Evolutionary conservation across 2,797 vertebrate genomes (phyloP), one percentile per base, ranked within the genome.

Genomic region (Pseudotriccus pelzelni): DNA sequence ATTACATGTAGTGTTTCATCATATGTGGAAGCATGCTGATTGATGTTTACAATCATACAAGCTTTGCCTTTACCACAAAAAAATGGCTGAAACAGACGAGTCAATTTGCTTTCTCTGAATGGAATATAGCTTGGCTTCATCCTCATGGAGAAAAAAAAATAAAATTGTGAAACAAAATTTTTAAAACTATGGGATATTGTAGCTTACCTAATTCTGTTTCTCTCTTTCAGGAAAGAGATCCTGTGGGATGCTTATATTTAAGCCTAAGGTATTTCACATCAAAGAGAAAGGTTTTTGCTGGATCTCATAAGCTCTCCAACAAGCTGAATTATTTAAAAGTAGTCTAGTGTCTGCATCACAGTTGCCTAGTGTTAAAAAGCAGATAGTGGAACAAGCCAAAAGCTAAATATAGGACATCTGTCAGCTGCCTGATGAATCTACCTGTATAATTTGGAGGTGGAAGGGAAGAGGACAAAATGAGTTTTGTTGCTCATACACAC

Each of bases 61-160:
- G 98, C 98, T 90, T 96, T 98, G 47, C 99, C 99, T 96, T 98
- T 98, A 25, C 99, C 98, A 39, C 98, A 99, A 89, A 99, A 99
- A 76, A 99, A 98, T 0, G 98, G 97, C 96, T 99, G 99, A 94
- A 99, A 99, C 44, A 99, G 98, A 37, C 99, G 98, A 11, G 99
- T 99, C 94, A 99, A 66, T 85, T 99, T 99, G 96, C 99, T 99
- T 96, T 99, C 99, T 92, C 99, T 97, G 96, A 99, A 99, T 3
- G 99, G 99, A 80, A 99, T 95, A 87, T 98, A 98, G 92, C 94
- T 95, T 75, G 83, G 97, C 94, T 98, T 99, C 85, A 89, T 92
- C 97, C 98, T 98, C 17, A 24, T 14, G 49, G n/a, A 74, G 36
- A 12, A 50, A 67, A 69, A 63, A 47, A 3, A 53, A 24, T 5